Evolutionary conservation across 2,888 invertebrate genomes (phyloP).

Genomic region (Drosophila pegasa): DNA sequence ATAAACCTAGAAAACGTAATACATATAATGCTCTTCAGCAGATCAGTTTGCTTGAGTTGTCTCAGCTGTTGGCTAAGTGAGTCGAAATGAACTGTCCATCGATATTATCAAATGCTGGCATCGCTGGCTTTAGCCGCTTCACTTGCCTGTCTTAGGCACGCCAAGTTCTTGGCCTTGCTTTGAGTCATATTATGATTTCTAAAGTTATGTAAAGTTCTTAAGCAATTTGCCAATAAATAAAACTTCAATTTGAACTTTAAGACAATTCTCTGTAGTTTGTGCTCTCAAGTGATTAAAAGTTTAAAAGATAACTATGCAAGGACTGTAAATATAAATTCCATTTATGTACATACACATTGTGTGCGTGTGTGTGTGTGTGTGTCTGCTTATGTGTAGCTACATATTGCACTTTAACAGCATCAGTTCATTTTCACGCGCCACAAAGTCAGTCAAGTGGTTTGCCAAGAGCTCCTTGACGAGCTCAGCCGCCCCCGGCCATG

Average conservation of each 20-base stretch:
- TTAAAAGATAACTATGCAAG: neutral
- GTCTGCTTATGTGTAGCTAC: constrained; percentile 1
- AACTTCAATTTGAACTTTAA: neutral
- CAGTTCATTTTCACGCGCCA: constrained; percentile 49
- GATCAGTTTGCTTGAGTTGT: too few species aligned
- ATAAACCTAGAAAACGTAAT: too few species aligned
- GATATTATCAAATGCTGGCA: too few species aligned
- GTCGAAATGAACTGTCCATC: too few species aligned
- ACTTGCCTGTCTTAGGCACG: too few species aligned
- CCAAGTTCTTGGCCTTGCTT: too few species aligned
- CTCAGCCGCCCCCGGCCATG: neutral
- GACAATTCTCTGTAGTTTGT: neutral
- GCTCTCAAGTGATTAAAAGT: constrained; percentile 2
- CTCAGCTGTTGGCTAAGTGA: too few species aligned
- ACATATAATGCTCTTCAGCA: too few species aligned
- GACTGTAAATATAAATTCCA: constrained; percentile 2
- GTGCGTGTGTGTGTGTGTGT: neutral
- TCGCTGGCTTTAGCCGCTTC: too few species aligned
- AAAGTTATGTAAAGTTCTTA: neutral
- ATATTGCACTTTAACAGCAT: constrained; percentile 28
- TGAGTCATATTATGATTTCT: too few species aligned
- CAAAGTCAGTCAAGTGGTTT: constrained; percentile 51
- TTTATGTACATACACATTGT: neutral
- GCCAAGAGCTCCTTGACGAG: neutral
- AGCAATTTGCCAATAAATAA: neutral